Evolutionary conservation across 2,888 invertebrate genomes (phyloP), one percentile per base, ranked within the genome.

Genomic region (Frankliniella fusca): DNA sequence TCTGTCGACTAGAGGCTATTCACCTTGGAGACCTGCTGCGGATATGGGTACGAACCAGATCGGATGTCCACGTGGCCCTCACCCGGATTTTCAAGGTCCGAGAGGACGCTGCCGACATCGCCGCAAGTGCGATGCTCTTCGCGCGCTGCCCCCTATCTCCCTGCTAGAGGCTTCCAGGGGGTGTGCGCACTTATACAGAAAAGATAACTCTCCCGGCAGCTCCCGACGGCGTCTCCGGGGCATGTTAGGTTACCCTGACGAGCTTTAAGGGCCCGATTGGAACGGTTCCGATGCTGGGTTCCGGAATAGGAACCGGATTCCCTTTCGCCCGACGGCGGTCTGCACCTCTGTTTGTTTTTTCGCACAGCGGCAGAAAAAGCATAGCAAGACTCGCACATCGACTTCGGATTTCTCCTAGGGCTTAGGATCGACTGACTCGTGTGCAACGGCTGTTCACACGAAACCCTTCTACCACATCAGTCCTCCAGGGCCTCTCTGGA

Each of bases 11-110:
- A 91, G 90, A 92, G 91, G 91, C 91, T 91, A 87, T 90, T 91
- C 89, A 92, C 92, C 92, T 92, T 91, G 92, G 92, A 93, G 91
- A 93, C 92, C 93, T 92, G 92, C 91, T 93, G 92, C 92, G 92
- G 92, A 91, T 92, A 91, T 92, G 90, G 91, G 92, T 92, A 92
- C 92, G 91, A 90, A 86, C 89, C 88, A 89, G 88, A 87, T 87
- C 87, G 87, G 85, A 86, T 85, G 86, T 86, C 86, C 86, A 86
- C 87, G 86, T 83, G 81, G 82, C 86, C 85, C 86, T 87, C 87
- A 85, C 87, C 86, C 87, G 38, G 48, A 80, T 80, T 80, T 86
- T 86, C 86, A 86, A 88, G 87, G 87, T 87, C 87, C 87, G 87
- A 87, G 87, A 87, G 87, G 87, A 87, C 86, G 86, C 87, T 88